phyloP scores from a whole-genome alignment of 2,888 invertebrate genomes.

The Tridacna crocea region DNA sequence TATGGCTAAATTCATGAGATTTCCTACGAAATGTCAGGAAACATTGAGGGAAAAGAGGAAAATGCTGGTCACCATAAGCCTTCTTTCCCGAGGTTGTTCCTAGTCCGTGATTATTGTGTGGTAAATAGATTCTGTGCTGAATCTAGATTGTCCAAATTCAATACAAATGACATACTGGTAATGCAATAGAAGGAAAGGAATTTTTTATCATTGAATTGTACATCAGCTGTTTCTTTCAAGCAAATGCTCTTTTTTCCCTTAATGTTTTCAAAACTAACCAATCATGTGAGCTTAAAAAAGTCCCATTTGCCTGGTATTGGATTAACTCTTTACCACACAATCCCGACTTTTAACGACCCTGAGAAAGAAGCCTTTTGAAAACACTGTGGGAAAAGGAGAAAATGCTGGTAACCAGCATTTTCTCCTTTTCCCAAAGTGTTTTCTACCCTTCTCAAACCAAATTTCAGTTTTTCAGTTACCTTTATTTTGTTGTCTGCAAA shows the following conservation, averaged over 20 bases:
- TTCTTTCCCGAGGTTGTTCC: too few relatives aligned
- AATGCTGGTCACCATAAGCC: neutral
- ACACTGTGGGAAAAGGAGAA: neutral
- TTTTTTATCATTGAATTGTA: neutral
- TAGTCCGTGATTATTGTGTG: too few relatives aligned
- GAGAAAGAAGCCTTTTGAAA: too few relatives aligned
- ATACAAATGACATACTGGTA: neutral
- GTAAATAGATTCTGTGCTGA: too few relatives aligned
- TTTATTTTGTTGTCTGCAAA: too few relatives aligned
- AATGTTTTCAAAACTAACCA: neutral
- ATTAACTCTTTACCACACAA: neutral
- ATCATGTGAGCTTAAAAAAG: neutral
- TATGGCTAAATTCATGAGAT: too few relatives aligned
- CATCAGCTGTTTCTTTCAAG: neutral
- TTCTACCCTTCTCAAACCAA: too few relatives aligned
- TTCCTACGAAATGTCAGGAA: too few relatives aligned
- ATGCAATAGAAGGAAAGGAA: neutral
- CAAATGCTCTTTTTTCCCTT: neutral
- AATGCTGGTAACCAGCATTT: neutral
- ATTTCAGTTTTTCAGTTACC: too few relatives aligned
- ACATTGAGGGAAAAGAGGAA: neutral
- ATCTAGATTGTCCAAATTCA: neutral
- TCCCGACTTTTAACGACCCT: too few relatives aligned
- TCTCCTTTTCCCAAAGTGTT: neutral
- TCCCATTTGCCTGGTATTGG: neutral